Percentiles rank a stretch among this genome's conserved stretches.
These are phyloP conservation scores for Ostrea denselamellosa DNA, from an alignment of 1,140 invertebrate species.

Conservation along the genomic window DNA sequence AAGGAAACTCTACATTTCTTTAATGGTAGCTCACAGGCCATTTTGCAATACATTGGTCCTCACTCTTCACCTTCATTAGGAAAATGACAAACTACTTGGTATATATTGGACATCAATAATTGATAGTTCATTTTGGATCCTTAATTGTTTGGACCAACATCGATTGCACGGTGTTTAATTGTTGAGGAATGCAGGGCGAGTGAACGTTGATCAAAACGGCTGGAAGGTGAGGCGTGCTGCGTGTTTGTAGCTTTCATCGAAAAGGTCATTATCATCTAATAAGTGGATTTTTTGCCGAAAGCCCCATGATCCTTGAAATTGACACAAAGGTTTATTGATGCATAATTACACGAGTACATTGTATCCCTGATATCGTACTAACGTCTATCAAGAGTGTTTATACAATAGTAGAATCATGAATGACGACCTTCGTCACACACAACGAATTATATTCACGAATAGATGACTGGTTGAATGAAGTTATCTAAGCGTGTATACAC, in stretches of 20 bases:
- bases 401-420: too few species aligned
- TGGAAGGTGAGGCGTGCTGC: neutral
- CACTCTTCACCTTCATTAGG: neutral
- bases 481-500: too few species aligned
- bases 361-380: neutral
- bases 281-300: conserved; percentile 15
- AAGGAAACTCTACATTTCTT: too few species aligned
- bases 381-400: neutral
- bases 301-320: neutral
- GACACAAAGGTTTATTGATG: neutral
- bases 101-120: conserved; percentile 1
- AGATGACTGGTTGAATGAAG: too few species aligned
- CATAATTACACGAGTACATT: neutral
- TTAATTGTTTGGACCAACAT: neutral
- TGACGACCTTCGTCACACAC: too few species aligned
- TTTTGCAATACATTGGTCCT: neutral
- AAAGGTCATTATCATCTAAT: neutral
- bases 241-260: neutral
- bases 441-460: too few species aligned
- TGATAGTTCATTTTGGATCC: conserved; percentile 17
- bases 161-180: conserved; percentile 28
- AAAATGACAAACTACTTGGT: neutral
- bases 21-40: neutral
- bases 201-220: neutral
- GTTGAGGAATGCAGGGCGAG: neutral